Percentiles rank a stretch among this genome's conserved stretches.
phyloP scores from a whole-genome alignment of 1,140 invertebrate species.

The Nixonia krombeini region DNA sequence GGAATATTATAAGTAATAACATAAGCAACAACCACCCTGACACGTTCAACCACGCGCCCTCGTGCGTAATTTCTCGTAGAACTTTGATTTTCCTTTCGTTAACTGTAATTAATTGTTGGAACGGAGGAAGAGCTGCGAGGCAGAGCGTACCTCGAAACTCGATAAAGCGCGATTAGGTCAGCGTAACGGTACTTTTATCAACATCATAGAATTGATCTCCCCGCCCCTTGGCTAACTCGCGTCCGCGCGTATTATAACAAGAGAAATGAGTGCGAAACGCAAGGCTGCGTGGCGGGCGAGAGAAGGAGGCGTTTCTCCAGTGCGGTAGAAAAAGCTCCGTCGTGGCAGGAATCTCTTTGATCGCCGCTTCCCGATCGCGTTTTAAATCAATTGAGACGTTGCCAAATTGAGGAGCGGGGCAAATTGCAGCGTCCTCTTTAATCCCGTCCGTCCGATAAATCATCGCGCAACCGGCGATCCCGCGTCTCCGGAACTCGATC shows the following conservation, averaged over 20 bases:
- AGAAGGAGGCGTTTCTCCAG: no score
- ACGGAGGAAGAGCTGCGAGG: conserved; percentile 13
- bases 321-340: conserved; percentile 4
- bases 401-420: conserved; percentile 8
- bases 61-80: no score
- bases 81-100: conserved; percentile 24
- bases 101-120: conserved; percentile 39
- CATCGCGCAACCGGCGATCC: conserved; percentile 7
- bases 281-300: conserved; percentile 7
- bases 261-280: conserved; percentile 35
- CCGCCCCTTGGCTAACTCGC: conserved; percentile 16
- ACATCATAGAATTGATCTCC: conserved; percentile 47
- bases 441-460: no score
- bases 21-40: no score
- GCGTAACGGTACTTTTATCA: conserved; percentile 55
- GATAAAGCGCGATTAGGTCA: conserved; percentile 56
- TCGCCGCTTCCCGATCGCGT: conserved; percentile 12
- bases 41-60: no score
- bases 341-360: no score
- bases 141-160: conserved; percentile 33
- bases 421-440: neutral
- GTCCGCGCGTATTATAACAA: conserved; percentile 37
- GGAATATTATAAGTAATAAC: no score
- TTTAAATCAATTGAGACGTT: conserved; percentile 28
- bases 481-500: no score